A percentile compares a stretch with the other conserved stretches of the same genome.
Evolutionary conservation across 2,888 invertebrate species (phyloP).

Genomic region (Microctonus brassicae): DNA sequence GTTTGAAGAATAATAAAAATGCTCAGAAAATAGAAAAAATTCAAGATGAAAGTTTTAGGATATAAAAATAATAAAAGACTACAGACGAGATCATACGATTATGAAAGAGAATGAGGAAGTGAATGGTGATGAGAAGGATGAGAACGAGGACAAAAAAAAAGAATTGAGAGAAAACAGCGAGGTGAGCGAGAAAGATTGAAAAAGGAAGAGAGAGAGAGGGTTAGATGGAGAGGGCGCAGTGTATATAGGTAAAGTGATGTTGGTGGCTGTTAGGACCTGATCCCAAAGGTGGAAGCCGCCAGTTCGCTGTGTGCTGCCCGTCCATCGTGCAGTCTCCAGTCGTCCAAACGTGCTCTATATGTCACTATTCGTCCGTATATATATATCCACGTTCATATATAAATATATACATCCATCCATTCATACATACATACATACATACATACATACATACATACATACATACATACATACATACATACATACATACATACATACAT

Average conservation of each 20-base stretch:
- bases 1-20: no score
- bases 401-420: no score
- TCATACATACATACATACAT: no score
- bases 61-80: no score
- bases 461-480: no score
- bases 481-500: no score
- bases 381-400: no score
- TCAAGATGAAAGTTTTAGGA: no score
- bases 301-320: slow-evolving; percentile 60
- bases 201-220: slow-evolving; percentile 38
- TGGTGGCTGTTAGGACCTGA: slow-evolving; percentile 67
- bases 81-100: no score
- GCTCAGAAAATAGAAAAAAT: no score
- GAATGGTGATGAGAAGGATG: slow-evolving; percentile 25
- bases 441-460: no score
- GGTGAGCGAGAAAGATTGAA: slow-evolving; percentile 10
- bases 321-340: slow-evolving; percentile 69
- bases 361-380: slow-evolving; percentile 61
- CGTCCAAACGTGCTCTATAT: slow-evolving; percentile 59
- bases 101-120: slow-evolving; percentile 13
- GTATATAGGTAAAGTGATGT: slow-evolving; percentile 34
- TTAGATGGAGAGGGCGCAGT: slow-evolving; percentile 35
- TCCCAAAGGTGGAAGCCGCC: slow-evolving; percentile 65
- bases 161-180: slow-evolving; percentile 18
- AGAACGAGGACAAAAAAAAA: slow-evolving; percentile 23